These are phyloP conservation scores for Petromus typicus DNA, from an alignment of 2,113 vertebrate species.

Conservation along the genomic window DNA sequence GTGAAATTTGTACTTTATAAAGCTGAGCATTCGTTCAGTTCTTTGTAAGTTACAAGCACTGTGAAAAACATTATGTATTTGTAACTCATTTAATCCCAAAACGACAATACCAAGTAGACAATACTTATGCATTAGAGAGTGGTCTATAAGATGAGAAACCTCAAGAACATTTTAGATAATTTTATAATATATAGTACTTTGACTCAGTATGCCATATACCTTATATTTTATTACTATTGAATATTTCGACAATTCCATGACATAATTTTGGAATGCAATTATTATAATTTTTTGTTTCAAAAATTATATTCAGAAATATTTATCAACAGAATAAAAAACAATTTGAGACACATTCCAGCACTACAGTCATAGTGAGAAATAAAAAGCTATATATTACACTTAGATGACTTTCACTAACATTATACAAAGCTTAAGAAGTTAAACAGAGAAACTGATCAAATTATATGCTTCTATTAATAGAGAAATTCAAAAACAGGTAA, in stretches of 20 bases:
- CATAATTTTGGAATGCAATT: background rate
- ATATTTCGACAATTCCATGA: background rate
- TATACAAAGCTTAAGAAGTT: background rate
- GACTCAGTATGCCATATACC: background rate
- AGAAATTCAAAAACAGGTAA: background rate
- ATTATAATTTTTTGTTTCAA: background rate
- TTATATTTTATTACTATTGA: background rate
- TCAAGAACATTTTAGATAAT: background rate
- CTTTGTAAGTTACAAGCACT: background rate
- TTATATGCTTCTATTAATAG: background rate
- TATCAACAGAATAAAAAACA: background rate
- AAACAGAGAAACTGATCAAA: background rate
- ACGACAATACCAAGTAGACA: background rate
- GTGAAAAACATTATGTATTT: background rate
- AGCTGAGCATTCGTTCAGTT: background rate
- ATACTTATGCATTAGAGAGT: background rate
- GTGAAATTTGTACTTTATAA: background rate
- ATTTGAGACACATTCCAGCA: background rate
- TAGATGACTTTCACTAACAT: background rate
- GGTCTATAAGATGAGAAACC: background rate
- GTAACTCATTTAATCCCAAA: background rate
- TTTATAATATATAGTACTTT: background rate
- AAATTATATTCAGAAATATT: background rate
- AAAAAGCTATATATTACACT: background rate
- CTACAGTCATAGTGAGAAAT: background rate